Percentiles rank a stretch among this genome's conserved stretches.
Evolutionary conservation across 2,888 invertebrate genomes (phyloP).

Genomic region (Leucophenga maculata): DNA sequence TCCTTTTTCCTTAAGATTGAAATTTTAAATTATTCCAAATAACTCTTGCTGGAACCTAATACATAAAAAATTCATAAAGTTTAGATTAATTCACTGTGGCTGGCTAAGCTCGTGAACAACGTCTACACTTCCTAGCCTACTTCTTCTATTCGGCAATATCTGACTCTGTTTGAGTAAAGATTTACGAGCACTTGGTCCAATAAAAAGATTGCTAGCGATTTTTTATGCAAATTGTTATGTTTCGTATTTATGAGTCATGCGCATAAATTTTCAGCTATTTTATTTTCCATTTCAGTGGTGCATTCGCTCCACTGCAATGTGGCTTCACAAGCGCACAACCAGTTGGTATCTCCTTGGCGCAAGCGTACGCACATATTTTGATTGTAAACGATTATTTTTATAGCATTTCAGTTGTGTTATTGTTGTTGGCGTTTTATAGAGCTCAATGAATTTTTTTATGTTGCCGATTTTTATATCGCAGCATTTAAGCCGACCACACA

Average conservation of each 20-base stretch:
- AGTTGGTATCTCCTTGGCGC: not conserved
- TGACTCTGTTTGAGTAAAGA: conserved; percentile 52
- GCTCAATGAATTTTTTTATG: conserved; percentile 9
- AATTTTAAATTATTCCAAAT: too few species aligned
- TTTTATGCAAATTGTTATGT: conserved; percentile 71
- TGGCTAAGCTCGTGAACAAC: too few species aligned
- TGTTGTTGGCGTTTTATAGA: conserved; percentile 9
- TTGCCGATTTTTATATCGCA: not conserved
- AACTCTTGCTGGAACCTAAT: too few species aligned
- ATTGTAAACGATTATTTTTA: conserved; percentile 25
- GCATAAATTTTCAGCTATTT: conserved; percentile 39
- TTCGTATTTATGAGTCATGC: conserved; percentile 59
- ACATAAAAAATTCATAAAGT: too few species aligned
- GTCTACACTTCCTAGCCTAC: too few species aligned
- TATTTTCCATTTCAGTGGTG: not conserved
- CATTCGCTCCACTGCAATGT: too few species aligned
- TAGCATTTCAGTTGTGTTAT: conserved; percentile 26
- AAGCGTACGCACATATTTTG: conserved; percentile 15
- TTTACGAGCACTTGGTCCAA: conserved; percentile 69
- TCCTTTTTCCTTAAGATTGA: not conserved
- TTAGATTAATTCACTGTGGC: too few species aligned
- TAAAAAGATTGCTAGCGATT: conserved; percentile 72
- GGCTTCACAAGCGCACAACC: not conserved
- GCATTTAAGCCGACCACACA: not conserved
- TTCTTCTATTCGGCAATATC: not conserved